A percentile compares a stretch with the other conserved stretches of the same genome.
Evolutionary conservation across 2,888 invertebrate species (phyloP).

Genomic region (Diadegma fenestrale): DNA sequence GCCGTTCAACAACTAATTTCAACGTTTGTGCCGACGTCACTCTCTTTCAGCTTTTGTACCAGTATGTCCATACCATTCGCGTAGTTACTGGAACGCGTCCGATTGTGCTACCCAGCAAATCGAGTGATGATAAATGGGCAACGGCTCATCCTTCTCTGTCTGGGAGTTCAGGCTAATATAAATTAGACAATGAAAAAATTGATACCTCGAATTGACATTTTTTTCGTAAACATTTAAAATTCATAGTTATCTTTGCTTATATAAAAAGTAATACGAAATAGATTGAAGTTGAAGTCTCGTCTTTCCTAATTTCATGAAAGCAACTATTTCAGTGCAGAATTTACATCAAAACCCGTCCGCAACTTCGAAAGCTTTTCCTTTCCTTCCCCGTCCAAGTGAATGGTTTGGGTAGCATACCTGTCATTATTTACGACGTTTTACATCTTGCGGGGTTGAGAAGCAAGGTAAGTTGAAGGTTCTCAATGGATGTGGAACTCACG

Average conservation of each 20-base stretch:
- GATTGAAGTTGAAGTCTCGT: neutral
- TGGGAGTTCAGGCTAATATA: neutral
- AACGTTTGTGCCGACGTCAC: constrained; percentile 56
- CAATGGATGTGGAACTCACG: neutral
- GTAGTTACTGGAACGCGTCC: neutral
- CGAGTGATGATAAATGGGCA: constrained; percentile 41
- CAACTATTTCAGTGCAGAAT: constrained; percentile 22
- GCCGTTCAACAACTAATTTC: constrained; percentile 65
- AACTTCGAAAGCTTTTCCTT: constrained; percentile 21
- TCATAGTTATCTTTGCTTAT: neutral
- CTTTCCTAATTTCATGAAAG: neutral
- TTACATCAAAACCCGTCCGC: constrained; percentile 21
- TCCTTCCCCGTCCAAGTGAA: constrained; percentile 23
- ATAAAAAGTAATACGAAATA: too few relatives aligned
- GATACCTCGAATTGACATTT: neutral
- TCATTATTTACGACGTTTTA: too few relatives aligned
- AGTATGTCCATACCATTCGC: constrained; percentile 12
- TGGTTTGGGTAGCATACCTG: too few relatives aligned
- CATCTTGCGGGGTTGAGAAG: constrained; percentile 29
- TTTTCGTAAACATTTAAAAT: neutral
- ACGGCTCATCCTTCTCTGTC: constrained; percentile 9
- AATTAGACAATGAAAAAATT: neutral
- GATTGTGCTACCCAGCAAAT: constrained; percentile 7
- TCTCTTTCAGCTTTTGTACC: constrained; percentile 19
- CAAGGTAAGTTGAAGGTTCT: constrained; percentile 34